Conservation (phyloP, 2,888 invertebrate genomes). For the Drosophila basisetae region DNA sequence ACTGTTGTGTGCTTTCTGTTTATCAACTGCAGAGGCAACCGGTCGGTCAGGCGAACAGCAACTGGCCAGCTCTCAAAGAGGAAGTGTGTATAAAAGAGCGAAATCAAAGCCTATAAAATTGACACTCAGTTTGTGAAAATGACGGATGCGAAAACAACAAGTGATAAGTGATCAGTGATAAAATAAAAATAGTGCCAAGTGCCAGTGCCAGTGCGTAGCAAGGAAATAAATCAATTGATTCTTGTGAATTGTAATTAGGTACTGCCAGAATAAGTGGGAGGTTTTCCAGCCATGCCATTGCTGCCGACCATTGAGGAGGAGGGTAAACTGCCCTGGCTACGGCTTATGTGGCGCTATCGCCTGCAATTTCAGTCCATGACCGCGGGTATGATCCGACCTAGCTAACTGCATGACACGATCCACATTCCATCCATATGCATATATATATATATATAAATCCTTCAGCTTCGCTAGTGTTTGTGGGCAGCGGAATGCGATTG, state of each 20-base stretch:
- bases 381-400: conserved; percentile 61
- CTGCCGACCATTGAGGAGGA: conserved; percentile 77
- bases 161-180: conserved; percentile 43
- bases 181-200: not conserved
- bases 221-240: conserved; percentile 30
- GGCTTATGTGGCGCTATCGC: conserved; percentile 75
- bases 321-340: conserved; percentile 65
- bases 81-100: conserved; percentile 44
- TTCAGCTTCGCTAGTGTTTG: conserved; percentile 74
- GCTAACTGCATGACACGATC: not conserved
- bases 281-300: conserved; percentile 60
- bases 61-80: conserved; percentile 44
- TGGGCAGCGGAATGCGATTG: conserved; percentile 80
- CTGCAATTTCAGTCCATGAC: conserved; percentile 79
- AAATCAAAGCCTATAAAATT: conserved; percentile 21
- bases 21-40: conserved; percentile 63
- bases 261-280: conserved; percentile 10
- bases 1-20: conserved; percentile 44
- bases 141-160: conserved; percentile 44
- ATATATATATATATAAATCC: conserved; percentile 12
- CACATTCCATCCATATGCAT: conserved; percentile 1
- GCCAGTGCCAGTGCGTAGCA: conserved; percentile 31
- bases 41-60: conserved; percentile 62
- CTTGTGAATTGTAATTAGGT: conserved; percentile 15
- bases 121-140: conserved; percentile 39